A percentile compares a stretch with the other conserved stretches of the same genome.
Conservation (phyloP, 2,888 invertebrate species). For the Cryptus viduatorius region DNA sequence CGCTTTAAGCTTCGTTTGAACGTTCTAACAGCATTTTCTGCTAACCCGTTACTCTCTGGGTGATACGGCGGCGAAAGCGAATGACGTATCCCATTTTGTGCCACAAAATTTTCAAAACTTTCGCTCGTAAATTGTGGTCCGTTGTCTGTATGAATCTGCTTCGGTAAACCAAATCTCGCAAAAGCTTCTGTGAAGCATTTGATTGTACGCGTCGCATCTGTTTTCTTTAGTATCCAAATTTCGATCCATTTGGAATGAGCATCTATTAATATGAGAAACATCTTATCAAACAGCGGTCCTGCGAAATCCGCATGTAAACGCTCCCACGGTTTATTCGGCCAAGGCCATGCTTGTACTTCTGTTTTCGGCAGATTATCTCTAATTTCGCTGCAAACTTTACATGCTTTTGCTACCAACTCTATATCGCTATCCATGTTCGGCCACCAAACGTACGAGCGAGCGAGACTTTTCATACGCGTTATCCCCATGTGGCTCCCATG, state of each 20-base stretch:
- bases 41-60: too few species aligned
- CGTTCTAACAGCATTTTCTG: too few species aligned
- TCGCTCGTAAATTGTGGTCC: slow-evolving; percentile 46
- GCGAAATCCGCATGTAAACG: slow-evolving; percentile 61
- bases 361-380: slow-evolving; percentile 39
- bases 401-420: slow-evolving; percentile 35
- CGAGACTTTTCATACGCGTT: slow-evolving; percentile 56
- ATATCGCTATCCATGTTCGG: slow-evolving; percentile 59
- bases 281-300: slow-evolving; percentile 39
- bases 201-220: slow-evolving; percentile 12
- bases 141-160: slow-evolving; percentile 44
- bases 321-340: slow-evolving; percentile 45
- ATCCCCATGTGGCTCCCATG: slow-evolving; percentile 51
- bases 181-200: slow-evolving; percentile 31
- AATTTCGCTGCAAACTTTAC: slow-evolving; percentile 46
- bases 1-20: too few species aligned
- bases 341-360: slow-evolving; percentile 48
- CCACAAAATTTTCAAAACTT: too few species aligned
- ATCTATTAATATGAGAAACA: slow-evolving; percentile 47
- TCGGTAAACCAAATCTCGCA: slow-evolving; percentile 29
- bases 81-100: too few species aligned
- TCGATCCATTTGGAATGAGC: slow-evolving; percentile 57
- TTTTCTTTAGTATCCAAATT: slow-evolving; percentile 25
- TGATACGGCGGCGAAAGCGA: too few species aligned
- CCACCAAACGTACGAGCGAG: slow-evolving; percentile 59